phyloP scores from a whole-genome alignment of 2,888 invertebrate species.

The Drosophila pegasa region DNA sequence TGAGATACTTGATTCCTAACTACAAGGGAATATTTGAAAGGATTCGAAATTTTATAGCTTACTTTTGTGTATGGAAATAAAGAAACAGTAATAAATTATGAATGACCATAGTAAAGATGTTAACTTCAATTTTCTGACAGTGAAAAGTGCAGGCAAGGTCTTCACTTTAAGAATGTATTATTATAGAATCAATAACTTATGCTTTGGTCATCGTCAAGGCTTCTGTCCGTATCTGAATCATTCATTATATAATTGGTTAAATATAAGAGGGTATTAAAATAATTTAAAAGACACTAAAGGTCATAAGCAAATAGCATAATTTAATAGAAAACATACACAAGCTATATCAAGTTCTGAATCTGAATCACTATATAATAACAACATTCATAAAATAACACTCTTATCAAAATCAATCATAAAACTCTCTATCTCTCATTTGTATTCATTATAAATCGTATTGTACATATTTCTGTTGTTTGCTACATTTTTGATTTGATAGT shows the following conservation, averaged over 20 bases:
- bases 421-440: constrained; percentile 31
- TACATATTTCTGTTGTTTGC: constrained; percentile 11
- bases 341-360: not conserved
- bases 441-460: constrained; percentile 32
- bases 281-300: too few species aligned
- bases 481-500: constrained; percentile 20
- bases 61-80: not conserved
- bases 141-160: too few species aligned
- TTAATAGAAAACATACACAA: not conserved
- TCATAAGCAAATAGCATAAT: too few species aligned
- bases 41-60: not conserved
- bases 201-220: too few species aligned
- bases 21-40: not conserved
- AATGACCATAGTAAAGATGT: too few species aligned
- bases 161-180: too few species aligned
- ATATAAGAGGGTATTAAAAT: too few species aligned
- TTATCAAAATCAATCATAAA: constrained; percentile 13
- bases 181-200: too few species aligned
- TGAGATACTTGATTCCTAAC: not conserved
- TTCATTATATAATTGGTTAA: too few species aligned
- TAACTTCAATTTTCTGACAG: too few species aligned
- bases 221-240: too few species aligned
- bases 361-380: not conserved
- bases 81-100: too few species aligned
- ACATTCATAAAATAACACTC: constrained; percentile 1